Evolutionary conservation across 2,888 invertebrate genomes (phyloP).

Genomic region (Cryptocephalus moraei): DNA sequence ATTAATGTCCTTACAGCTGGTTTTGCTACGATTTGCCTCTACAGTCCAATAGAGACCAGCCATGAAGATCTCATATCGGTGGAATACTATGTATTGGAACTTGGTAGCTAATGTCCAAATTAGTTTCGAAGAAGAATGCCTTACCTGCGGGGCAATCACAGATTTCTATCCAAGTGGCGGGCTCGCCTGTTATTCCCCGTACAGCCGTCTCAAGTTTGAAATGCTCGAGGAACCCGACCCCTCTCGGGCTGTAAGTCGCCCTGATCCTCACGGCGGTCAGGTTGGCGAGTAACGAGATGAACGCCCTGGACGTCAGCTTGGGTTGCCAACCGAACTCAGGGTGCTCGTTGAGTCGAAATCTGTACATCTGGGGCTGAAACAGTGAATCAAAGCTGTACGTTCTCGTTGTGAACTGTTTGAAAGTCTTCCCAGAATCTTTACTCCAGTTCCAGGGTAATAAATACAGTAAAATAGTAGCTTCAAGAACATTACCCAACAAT

Average conservation of each 20-base stretch:
- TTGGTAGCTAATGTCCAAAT: too few relatives aligned
- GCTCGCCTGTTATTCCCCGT: slow-evolving; percentile 62
- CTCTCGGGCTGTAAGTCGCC: slow-evolving; percentile 78
- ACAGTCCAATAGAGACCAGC: too few relatives aligned
- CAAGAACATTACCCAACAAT: too few relatives aligned
- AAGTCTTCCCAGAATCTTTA: too few relatives aligned
- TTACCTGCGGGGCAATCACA: slow-evolving; percentile 76
- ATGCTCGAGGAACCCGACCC: slow-evolving; percentile 82
- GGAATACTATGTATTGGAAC: too few relatives aligned
- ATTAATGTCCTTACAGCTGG: too few relatives aligned
- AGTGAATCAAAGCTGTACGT: too few relatives aligned
- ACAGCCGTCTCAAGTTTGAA: slow-evolving; percentile 83
- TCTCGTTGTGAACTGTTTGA: too few relatives aligned
- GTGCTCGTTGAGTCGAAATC: slow-evolving; percentile 86
- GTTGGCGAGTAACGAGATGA: slow-evolving; percentile 87
- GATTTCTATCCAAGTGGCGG: slow-evolving; percentile 89
- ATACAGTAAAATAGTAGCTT: too few relatives aligned
- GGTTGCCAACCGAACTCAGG: slow-evolving; percentile 92
- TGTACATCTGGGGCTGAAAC: slow-evolving; percentile 60
- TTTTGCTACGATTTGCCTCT: too few relatives aligned
- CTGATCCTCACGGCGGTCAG: slow-evolving; percentile 89
- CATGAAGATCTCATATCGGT: too few relatives aligned
- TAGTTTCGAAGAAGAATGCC: neutral
- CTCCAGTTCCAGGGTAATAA: too few relatives aligned
- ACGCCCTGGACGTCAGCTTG: slow-evolving; percentile 72